Conservation (phyloP, 2,113 vertebrate species). For the Orientallactaga bullata region DNA sequence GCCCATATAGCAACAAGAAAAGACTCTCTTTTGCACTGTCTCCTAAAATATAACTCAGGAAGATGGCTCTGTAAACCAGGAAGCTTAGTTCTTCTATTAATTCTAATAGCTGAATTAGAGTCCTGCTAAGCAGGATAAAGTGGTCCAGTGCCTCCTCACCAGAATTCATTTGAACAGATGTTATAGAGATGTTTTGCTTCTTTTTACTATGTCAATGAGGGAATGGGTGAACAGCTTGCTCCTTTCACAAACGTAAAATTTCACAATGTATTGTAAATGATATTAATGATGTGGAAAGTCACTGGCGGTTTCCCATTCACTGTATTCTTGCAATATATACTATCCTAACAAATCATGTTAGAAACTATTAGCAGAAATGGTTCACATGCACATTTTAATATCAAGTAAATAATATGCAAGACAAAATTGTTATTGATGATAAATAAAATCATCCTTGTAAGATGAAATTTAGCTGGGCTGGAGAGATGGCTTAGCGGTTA, state of each 20-base stretch:
- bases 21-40: neutral
- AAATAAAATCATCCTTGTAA: neutral
- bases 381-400: neutral
- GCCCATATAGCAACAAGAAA: neutral
- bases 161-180: neutral
- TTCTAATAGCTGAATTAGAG: neutral
- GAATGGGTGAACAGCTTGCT: neutral
- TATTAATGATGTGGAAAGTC: neutral
- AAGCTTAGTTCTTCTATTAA: neutral
- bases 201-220: no score
- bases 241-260: neutral
- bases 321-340: neutral
- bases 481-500: no score
- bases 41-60: neutral
- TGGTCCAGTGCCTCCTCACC: neutral
- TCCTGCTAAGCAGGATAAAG: neutral
- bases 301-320: neutral
- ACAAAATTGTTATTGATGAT: neutral
- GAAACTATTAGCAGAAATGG: neutral
- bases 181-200: no score
- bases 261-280: no score
- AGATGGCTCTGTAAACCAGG: neutral
- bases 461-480: constrained; percentile 12
- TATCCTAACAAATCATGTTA: neutral
- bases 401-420: neutral